These are phyloP conservation scores for Maconellicoccus hirsutus DNA, from an alignment of 1,140 invertebrate genomes.

Conservation along the genomic window DNA sequence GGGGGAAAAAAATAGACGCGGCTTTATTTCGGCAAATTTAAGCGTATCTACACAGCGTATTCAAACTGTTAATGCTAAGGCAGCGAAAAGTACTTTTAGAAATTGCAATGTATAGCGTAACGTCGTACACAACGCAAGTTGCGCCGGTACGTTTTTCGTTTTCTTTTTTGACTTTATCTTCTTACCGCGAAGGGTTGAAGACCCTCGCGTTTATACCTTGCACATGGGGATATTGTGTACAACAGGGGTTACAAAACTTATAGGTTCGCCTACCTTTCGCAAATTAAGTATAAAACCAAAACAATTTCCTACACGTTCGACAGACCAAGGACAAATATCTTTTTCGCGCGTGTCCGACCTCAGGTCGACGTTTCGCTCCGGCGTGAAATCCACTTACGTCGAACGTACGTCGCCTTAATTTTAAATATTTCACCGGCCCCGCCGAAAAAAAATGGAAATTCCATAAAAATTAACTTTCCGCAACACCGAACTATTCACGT, in stretches of 20 bases:
- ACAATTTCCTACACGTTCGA: no score
- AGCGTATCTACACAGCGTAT: neutral
- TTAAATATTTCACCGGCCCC: no score
- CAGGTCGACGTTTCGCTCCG: no score
- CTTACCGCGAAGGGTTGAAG: slow-evolving; percentile 13
- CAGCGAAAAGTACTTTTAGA: slow-evolving; percentile 17
- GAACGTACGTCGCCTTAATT: no score
- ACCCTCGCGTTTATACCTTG: slow-evolving; percentile 14
- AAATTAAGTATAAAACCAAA: no score
- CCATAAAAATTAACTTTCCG: neutral
- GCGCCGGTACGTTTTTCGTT: neutral
- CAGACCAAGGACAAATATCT: no score
- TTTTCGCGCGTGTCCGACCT: no score
- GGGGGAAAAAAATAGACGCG: neutral
- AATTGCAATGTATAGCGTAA: slow-evolving; percentile 7
- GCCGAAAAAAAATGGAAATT: neutral
- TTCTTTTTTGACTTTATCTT: slow-evolving; percentile 7
- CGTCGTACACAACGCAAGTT: neutral
- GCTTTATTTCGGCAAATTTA: slow-evolving; percentile 15
- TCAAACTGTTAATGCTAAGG: slow-evolving; percentile 7
- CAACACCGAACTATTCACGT: neutral
- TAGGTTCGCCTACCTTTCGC: no score
- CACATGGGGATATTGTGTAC: slow-evolving; percentile 11
- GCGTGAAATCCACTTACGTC: no score
- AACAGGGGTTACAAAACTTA: slow-evolving; percentile 2